Evolutionary conservation across 2,888 invertebrate species (phyloP).

Genomic region (Noctua comes): DNA sequence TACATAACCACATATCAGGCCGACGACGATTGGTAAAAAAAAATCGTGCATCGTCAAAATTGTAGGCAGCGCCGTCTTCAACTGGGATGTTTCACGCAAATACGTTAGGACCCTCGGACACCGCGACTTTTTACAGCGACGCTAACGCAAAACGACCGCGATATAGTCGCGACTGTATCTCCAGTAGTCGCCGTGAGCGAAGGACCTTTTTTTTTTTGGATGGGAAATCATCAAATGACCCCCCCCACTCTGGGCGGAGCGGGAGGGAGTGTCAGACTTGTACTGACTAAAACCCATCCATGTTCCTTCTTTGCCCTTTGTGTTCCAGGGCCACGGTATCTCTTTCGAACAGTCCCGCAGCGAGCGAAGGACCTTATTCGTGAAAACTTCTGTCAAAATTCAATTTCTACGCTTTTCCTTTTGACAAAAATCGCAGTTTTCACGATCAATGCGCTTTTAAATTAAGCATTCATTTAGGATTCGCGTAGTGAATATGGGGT

Average conservation of each 20-base stretch:
- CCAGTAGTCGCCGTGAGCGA: background rate
- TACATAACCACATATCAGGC: background rate
- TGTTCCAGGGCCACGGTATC: too few relatives aligned
- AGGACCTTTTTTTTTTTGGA: too few relatives aligned
- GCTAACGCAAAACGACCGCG: background rate
- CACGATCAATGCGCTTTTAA: background rate
- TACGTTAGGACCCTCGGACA: background rate
- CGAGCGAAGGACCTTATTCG: background rate
- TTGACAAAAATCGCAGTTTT: background rate
- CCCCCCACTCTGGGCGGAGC: too few relatives aligned
- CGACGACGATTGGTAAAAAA: too few relatives aligned
- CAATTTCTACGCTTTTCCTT: background rate
- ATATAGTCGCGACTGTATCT: background rate
- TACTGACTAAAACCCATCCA: too few relatives aligned
- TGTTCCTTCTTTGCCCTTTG: too few relatives aligned
- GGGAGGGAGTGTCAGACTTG: too few relatives aligned
- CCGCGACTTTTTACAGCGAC: background rate
- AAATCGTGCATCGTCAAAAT: background rate
- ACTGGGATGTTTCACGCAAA: background rate
- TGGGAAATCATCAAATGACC: too few relatives aligned
- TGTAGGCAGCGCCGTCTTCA: too few relatives aligned
- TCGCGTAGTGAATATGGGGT: slow-evolving; percentile 1
- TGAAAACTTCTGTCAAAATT: background rate
- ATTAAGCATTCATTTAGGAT: background rate
- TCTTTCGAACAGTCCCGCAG: too few relatives aligned